Evolutionary conservation across 2,888 invertebrate genomes (phyloP).

Genomic region (Lathronympha strigana): DNA sequence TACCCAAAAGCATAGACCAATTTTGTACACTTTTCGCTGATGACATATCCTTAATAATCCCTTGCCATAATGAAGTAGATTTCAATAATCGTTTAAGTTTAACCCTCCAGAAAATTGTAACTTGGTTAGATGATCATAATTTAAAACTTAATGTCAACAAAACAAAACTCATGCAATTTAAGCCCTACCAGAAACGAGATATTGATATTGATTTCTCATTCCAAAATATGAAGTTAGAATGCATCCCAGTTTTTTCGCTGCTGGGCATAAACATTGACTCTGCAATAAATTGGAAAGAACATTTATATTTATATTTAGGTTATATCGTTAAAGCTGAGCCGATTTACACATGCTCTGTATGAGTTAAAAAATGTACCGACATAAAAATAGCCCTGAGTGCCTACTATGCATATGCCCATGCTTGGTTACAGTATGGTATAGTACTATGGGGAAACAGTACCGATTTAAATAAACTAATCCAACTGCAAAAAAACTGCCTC

Average conservation of each 20-base stretch:
- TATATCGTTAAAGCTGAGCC: background rate
- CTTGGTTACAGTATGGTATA: background rate
- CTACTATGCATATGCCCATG: background rate
- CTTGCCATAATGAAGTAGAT: constrained; percentile 24
- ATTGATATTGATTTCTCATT: background rate
- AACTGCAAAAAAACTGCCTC: background rate
- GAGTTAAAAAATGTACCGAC: background rate
- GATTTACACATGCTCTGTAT: background rate
- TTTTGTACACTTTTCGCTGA: constrained; percentile 39
- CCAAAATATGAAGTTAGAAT: background rate
- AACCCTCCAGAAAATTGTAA: constrained; percentile 14
- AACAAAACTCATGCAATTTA: constrained; percentile 24
- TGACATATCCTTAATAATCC: constrained; percentile 38
- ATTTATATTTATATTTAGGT: background rate
- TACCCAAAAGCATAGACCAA: constrained; percentile 28
- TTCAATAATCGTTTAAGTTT: constrained; percentile 25
- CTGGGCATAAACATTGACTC: background rate
- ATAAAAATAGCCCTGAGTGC: no score
- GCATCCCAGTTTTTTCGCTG: background rate
- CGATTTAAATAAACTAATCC: background rate
- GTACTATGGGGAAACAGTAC: background rate
- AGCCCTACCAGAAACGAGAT: background rate
- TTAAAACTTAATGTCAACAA: constrained; percentile 11
- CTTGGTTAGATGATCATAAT: constrained; percentile 43
- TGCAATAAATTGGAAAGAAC: background rate